Percentiles rank a stretch among this genome's conserved stretches.
Conservation (phyloP, 2,113 vertebrate genomes). For the Nymphicus hollandicus region DNA sequence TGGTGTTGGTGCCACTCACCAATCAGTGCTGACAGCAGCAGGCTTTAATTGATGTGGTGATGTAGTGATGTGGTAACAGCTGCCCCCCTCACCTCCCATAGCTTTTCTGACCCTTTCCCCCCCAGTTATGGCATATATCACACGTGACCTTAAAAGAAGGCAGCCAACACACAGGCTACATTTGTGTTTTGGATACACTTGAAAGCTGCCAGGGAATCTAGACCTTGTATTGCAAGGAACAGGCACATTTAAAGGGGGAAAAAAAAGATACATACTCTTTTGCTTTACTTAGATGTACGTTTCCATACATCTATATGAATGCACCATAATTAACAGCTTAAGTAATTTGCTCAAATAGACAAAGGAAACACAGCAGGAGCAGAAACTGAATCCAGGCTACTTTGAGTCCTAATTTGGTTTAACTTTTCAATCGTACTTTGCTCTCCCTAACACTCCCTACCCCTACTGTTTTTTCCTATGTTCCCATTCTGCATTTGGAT, state of each 20-base stretch:
- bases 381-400: not conserved
- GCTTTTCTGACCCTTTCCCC: not conserved
- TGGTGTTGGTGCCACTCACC: not conserved
- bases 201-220: constrained; percentile 24
- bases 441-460: not conserved
- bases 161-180: not conserved
- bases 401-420: not conserved
- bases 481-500: not conserved
- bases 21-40: not conserved
- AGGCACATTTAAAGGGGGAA: not conserved
- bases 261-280: not conserved
- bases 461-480: not conserved
- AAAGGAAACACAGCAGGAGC: not conserved
- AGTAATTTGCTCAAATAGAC: not conserved
- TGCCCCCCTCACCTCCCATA: not conserved
- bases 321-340: not conserved
- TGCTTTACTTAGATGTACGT: not conserved
- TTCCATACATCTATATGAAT: not conserved
- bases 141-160: not conserved
- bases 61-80: not conserved
- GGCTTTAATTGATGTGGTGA: not conserved
- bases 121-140: not conserved
- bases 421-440: not conserved
- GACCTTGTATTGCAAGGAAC: not conserved
- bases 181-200: constrained; percentile 7